Percentiles rank a stretch among this genome's conserved stretches.
Conservation (phyloP, 1,140 invertebrate species). For the Cheumatopsyche charites region DNA sequence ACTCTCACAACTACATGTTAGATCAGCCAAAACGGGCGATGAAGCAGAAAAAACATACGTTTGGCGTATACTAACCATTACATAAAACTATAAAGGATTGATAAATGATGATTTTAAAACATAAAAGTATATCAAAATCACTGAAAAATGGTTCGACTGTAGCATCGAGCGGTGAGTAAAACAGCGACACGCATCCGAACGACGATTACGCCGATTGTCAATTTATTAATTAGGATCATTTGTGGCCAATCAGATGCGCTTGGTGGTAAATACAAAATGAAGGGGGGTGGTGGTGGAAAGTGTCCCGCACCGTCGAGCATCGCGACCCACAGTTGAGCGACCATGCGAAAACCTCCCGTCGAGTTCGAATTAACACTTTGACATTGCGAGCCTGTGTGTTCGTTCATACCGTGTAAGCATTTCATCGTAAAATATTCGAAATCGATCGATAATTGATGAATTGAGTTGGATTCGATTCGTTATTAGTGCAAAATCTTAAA, state of each 20-base stretch:
- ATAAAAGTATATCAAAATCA: too few relatives aligned
- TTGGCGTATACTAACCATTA: too few relatives aligned
- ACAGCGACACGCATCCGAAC: not conserved
- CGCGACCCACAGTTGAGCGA: slow-evolving; percentile 31
- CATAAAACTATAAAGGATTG: too few relatives aligned
- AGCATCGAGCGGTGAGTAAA: too few relatives aligned
- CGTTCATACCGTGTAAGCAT: not conserved
- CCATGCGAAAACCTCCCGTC: slow-evolving; percentile 21
- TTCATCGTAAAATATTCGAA: not conserved
- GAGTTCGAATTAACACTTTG: slow-evolving; percentile 21
- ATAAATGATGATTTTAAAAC: too few relatives aligned
- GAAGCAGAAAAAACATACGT: too few relatives aligned
- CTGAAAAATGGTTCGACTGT: too few relatives aligned
- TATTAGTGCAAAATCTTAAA: too few relatives aligned
- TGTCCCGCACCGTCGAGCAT: slow-evolving; percentile 18
- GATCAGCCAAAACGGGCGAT: too few relatives aligned
- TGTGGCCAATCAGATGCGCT: slow-evolving; percentile 42
- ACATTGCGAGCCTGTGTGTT: not conserved
- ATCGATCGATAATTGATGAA: too few relatives aligned
- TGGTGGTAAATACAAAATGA: not conserved
- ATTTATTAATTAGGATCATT: slow-evolving; percentile 44
- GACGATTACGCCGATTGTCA: slow-evolving; percentile 37
- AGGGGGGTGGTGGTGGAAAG: not conserved
- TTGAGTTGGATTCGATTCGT: too few relatives aligned
- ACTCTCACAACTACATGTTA: too few relatives aligned